phyloP scores from a whole-genome alignment of 2,888 invertebrate species.

The Adelognathus sp. region DNA sequence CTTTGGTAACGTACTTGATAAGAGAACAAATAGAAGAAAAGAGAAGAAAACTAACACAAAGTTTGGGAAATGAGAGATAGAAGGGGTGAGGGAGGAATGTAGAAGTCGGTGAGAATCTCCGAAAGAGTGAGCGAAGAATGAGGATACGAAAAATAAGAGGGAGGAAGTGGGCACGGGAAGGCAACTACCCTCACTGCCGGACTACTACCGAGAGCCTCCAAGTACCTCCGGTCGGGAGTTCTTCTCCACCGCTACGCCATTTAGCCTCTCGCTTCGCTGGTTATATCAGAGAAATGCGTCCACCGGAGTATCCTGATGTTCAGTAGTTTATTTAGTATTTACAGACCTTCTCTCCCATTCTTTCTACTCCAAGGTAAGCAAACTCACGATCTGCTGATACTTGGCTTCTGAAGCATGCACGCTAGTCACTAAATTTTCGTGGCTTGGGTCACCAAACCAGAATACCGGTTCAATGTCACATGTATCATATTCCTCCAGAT shows the following conservation, averaged over 20 bases:
- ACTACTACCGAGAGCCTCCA: not conserved
- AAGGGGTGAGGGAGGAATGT: constrained; percentile 1
- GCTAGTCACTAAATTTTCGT: no score
- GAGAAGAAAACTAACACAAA: not conserved
- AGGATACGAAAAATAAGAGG: constrained; percentile 22
- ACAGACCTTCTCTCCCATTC: not conserved
- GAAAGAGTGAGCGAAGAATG: not conserved
- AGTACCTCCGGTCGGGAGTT: not conserved
- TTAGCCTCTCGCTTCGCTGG: constrained; percentile 44
- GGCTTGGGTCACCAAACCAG: no score
- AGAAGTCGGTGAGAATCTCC: not conserved
- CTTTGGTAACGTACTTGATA: not conserved
- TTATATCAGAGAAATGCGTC: constrained; percentile 34
- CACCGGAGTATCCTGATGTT: constrained; percentile 43
- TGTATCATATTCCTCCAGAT: no score
- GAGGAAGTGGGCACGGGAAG: constrained; percentile 12
- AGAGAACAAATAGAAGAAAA: not conserved
- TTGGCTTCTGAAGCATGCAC: no score
- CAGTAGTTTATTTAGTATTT: constrained; percentile 54
- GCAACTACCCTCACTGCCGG: constrained; percentile 16
- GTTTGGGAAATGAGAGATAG: constrained; percentile 9
- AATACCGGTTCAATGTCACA: no score
- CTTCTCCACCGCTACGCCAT: not conserved
- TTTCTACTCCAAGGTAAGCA: no score
- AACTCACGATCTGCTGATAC: no score